phyloP scores from a whole-genome alignment of 2,888 invertebrate species.

The Tachina fera region DNA sequence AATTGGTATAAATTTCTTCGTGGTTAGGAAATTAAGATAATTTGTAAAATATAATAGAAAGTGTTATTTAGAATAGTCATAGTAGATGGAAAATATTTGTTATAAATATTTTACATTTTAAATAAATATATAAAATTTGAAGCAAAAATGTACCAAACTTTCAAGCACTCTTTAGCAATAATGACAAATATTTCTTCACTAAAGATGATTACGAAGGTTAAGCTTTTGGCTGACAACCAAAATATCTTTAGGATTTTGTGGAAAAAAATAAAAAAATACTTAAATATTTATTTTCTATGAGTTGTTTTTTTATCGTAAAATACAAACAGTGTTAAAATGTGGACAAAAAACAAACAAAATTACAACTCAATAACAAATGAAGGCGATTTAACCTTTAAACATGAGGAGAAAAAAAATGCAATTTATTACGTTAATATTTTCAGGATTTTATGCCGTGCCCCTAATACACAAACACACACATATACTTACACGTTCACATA shows the following conservation, averaged over 20 bases:
- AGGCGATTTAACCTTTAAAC: constrained; percentile 43
- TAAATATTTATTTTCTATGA: not conserved
- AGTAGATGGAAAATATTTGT: not conserved
- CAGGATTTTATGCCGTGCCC: constrained; percentile 48
- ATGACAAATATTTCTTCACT: not conserved
- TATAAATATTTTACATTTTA: not conserved
- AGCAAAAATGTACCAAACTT: not conserved
- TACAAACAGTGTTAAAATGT: not conserved
- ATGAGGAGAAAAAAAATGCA: constrained; percentile 10
- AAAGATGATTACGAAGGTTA: not conserved
- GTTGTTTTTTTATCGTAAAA: too few species aligned
- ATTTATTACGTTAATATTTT: constrained; percentile 55
- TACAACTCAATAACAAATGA: not conserved
- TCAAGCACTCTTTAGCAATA: not conserved
- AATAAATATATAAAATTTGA: not conserved
- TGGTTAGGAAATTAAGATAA: not conserved
- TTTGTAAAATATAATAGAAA: not conserved
- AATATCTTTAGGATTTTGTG: not conserved
- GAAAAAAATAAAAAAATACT: not conserved
- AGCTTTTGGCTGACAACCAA: not conserved
- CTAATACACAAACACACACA: not conserved
- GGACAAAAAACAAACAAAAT: not conserved
- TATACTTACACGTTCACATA: too few species aligned
- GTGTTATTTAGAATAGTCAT: not conserved
- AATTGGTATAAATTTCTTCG: too few species aligned